phyloP scores from a whole-genome alignment of 2,113 vertebrate species.

The Scomber colias region DNA sequence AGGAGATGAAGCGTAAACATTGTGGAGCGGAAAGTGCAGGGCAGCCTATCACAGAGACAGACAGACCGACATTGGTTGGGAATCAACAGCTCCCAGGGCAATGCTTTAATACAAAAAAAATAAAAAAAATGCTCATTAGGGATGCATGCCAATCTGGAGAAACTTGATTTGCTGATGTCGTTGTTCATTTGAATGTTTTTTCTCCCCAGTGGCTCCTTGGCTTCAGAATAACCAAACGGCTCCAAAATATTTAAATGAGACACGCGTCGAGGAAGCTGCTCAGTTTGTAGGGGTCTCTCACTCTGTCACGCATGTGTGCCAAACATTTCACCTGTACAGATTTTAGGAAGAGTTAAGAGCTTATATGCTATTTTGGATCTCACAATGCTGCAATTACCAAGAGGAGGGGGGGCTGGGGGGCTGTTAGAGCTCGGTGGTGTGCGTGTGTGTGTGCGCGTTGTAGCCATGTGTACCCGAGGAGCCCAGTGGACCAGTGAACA shows the following conservation, averaged over 20 bases:
- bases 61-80: slow-evolving; percentile 58
- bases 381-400: slow-evolving; percentile 5
- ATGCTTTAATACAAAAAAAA: background rate
- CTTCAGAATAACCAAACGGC: slow-evolving; percentile 57
- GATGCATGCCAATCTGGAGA: slow-evolving; percentile 75
- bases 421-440: slow-evolving; percentile 9
- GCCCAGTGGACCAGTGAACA: slow-evolving; percentile 88
- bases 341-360: background rate
- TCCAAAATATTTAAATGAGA: slow-evolving; percentile 67
- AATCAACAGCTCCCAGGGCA: slow-evolving; percentile 72
- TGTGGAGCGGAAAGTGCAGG: slow-evolving; percentile 64
- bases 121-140: slow-evolving; percentile 66
- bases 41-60: slow-evolving; percentile 72
- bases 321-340: slow-evolving; percentile 43
- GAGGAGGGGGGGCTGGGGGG: background rate
- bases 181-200: slow-evolving; percentile 73
- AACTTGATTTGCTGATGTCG: slow-evolving; percentile 76
- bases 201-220: slow-evolving; percentile 57
- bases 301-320: slow-evolving; percentile 15
- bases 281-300: slow-evolving; percentile 15
- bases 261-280: slow-evolving; percentile 17
- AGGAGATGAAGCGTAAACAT: slow-evolving; percentile 78
- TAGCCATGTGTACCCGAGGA: slow-evolving; percentile 85
- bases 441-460: slow-evolving; percentile 38
- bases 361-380: slow-evolving; percentile 6